Conservation (phyloP, 2,797 vertebrate species). For the Simalia tracyae region DNA sequence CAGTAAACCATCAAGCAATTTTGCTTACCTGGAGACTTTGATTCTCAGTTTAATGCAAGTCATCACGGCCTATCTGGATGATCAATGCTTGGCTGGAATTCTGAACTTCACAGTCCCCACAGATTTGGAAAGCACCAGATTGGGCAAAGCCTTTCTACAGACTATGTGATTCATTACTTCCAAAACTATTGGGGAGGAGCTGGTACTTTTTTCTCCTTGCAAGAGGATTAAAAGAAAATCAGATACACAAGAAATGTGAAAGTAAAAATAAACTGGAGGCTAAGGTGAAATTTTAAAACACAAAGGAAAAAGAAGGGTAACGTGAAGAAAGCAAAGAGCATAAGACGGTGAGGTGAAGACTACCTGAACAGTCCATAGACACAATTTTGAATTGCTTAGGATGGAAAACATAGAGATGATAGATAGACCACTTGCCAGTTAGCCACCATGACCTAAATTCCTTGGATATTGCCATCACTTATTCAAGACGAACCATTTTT, state of each 20-base stretch:
- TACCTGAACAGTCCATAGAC: neutral
- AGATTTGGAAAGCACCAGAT: neutral
- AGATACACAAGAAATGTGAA: neutral
- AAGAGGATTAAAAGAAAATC: neutral
- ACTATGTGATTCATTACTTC: neutral
- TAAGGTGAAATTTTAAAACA: neutral
- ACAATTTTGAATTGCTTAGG: neutral
- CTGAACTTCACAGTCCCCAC: neutral
- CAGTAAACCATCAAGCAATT: neutral
- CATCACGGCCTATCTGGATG: neutral
- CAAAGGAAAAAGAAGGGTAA: neutral
- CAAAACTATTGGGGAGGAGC: neutral
- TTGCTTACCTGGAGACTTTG: neutral
- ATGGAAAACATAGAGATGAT: neutral
- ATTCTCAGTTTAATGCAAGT: neutral
- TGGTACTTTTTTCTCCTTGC: neutral
- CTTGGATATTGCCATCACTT: neutral
- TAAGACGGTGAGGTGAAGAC: neutral
- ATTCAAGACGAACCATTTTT: neutral
- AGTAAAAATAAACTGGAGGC: neutral
- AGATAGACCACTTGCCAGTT: neutral
- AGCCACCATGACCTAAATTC: neutral
- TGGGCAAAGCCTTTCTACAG: neutral
- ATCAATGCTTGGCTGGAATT: neutral
- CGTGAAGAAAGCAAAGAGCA: neutral